Conservation (phyloP, 2,113 vertebrate genomes). For the Ploceus nigricollis region DNA sequence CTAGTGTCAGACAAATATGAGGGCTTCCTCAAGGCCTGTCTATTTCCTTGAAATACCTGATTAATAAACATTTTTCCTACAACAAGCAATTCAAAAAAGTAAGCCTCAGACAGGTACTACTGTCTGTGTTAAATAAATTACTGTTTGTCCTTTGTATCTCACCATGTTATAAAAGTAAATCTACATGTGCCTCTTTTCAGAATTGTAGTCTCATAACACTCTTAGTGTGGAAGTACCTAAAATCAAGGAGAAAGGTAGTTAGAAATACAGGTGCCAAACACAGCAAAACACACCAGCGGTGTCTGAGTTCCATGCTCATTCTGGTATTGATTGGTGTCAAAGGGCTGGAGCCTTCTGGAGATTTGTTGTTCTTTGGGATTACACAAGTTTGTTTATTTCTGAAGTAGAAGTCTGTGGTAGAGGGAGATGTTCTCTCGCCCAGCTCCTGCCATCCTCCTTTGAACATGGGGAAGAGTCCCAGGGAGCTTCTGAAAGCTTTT, state of each 20-base stretch:
- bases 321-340: not conserved
- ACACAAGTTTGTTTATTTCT: not conserved
- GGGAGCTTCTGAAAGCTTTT: not conserved
- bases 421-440: fast-evolving
- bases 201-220: not conserved
- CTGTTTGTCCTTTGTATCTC: not conserved
- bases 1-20: not conserved
- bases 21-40: not conserved
- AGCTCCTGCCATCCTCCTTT: not conserved
- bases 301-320: not conserved
- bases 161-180: not conserved
- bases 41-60: not conserved
- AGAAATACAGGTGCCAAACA: not conserved
- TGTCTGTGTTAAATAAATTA: not conserved
- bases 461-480: fast-evolving
- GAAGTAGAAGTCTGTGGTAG: not conserved
- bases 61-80: conserved; percentile 35
- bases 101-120: not conserved
- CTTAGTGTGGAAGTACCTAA: not conserved
- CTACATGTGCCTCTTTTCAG: not conserved
- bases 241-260: not conserved
- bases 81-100: not conserved
- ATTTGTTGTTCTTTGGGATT: not conserved
- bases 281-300: not conserved
- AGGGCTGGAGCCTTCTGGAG: not conserved